phyloP scores from a whole-genome alignment of 2,888 invertebrate genomes.

The Oxytorus armatus region DNA sequence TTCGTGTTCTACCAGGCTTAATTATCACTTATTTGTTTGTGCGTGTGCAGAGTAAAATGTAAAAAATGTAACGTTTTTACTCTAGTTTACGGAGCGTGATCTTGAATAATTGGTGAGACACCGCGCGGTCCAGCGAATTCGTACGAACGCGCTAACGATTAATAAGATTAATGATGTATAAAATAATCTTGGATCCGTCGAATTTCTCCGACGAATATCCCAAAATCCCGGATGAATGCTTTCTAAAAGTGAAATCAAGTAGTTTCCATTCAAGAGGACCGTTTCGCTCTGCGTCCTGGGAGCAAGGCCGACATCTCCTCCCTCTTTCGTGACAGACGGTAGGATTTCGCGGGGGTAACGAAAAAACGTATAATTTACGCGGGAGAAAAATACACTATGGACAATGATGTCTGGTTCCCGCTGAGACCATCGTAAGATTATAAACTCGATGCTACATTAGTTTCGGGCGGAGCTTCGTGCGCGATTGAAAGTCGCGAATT shows the following conservation, averaged over 20 bases:
- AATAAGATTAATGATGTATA: slow-evolving; percentile 20
- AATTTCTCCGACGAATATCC: slow-evolving; percentile 41
- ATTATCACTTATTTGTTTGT: slow-evolving; percentile 5
- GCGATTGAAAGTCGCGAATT: too few species aligned
- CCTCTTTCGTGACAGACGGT: not conserved
- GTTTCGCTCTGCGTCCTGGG: slow-evolving; percentile 2
- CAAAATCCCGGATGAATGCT: slow-evolving; percentile 44
- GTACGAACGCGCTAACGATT: not conserved
- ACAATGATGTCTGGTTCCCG: not conserved
- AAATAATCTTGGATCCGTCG: slow-evolving; percentile 3
- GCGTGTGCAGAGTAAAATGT: not conserved
- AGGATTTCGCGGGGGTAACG: not conserved
- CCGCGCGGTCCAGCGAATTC: not conserved
- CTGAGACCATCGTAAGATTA: not conserved
- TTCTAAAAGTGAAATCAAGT: slow-evolving; percentile 57
- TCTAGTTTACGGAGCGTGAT: slow-evolving; percentile 22
- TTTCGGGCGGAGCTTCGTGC: too few species aligned
- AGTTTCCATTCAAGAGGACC: slow-evolving; percentile 30
- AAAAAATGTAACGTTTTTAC: slow-evolving; percentile 18
- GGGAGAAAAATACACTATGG: not conserved
- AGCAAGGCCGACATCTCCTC: not conserved
- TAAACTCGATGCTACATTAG: not conserved
- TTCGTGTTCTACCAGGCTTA: not conserved
- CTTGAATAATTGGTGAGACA: slow-evolving; percentile 2
- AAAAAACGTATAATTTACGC: not conserved